Evolutionary conservation across 2,797 vertebrate genomes (phyloP).

Genomic region (Sebastes kiyomatsui): DNA sequence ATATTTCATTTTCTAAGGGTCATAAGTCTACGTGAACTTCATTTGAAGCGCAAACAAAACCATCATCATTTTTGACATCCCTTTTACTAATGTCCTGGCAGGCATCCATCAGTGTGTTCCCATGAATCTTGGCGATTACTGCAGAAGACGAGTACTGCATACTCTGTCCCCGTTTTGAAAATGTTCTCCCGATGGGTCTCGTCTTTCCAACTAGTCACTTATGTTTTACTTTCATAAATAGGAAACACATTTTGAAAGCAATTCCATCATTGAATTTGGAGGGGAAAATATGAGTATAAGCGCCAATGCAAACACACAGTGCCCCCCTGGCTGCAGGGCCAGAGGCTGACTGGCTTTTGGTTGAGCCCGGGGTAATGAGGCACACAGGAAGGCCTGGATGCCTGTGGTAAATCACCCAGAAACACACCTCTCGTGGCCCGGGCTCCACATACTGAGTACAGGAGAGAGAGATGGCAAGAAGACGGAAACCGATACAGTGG

Average conservation of each 20-base stretch:
- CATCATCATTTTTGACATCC: neutral
- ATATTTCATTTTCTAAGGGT: neutral
- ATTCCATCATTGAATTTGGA: slow-evolving; percentile 60
- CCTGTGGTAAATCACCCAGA: slow-evolving; percentile 78
- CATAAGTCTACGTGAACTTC: neutral
- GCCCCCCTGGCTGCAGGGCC: slow-evolving; percentile 60
- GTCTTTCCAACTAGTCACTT: slow-evolving; percentile 45
- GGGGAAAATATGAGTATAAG: slow-evolving; percentile 59
- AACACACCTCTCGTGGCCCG: slow-evolving; percentile 69
- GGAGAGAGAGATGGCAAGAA: slow-evolving; percentile 42
- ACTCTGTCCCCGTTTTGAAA: slow-evolving; percentile 16
- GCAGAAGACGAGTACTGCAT: neutral
- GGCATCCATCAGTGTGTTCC: neutral
- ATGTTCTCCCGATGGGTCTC: slow-evolving; percentile 18
- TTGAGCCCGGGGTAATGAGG: slow-evolving; percentile 72
- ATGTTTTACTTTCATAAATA: slow-evolving; percentile 51
- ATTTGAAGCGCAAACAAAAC: neutral
- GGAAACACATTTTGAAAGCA: slow-evolving; percentile 58
- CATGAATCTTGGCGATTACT: slow-evolving; percentile 21
- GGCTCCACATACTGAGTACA: slow-evolving; percentile 27
- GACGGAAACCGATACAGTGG: slow-evolving; percentile 51
- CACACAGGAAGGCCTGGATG: slow-evolving; percentile 74
- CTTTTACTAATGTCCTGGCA: neutral
- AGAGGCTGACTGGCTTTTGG: slow-evolving; percentile 63
- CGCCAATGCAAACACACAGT: slow-evolving; percentile 74